Evolutionary conservation across 2,113 vertebrate genomes (phyloP).

Genomic region (Callipepla californica): DNA sequence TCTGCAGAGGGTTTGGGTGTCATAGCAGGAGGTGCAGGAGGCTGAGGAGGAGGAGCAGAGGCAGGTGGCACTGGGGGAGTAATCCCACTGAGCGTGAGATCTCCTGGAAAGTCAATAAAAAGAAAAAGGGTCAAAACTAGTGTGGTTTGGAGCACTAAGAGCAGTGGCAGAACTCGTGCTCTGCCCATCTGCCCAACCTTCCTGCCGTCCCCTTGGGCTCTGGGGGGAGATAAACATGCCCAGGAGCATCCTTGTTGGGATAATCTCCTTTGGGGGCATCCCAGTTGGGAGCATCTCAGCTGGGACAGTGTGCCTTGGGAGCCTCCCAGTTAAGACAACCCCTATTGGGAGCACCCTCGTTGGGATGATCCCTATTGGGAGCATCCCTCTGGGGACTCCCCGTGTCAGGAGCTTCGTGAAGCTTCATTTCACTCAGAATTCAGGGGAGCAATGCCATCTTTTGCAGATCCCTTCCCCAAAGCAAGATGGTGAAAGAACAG

Average conservation of each 20-base stretch:
- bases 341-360: too few relatives aligned
- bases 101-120: background rate
- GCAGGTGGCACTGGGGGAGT: background rate
- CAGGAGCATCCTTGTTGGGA: background rate
- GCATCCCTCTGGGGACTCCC: background rate
- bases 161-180: fast-evolving
- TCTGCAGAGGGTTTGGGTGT: background rate
- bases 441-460: fast-evolving
- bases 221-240: too few relatives aligned
- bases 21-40: slow-evolving; percentile 41
- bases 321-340: too few relatives aligned
- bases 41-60: background rate
- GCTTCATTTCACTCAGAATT: background rate
- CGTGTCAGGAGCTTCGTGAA: background rate
- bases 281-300: too few relatives aligned
- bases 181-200: background rate
- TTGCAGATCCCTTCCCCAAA: fast-evolving
- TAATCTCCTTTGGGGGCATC: too few relatives aligned
- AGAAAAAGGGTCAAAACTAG: background rate
- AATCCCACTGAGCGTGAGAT: background rate
- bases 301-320: too few relatives aligned
- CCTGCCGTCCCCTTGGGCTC: fast-evolving
- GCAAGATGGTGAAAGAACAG: background rate
- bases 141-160: fast-evolving
- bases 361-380: too few relatives aligned